Evolutionary conservation across 2,797 vertebrate species (phyloP).

Genomic region (Oreonectes daqikongensis): DNA sequence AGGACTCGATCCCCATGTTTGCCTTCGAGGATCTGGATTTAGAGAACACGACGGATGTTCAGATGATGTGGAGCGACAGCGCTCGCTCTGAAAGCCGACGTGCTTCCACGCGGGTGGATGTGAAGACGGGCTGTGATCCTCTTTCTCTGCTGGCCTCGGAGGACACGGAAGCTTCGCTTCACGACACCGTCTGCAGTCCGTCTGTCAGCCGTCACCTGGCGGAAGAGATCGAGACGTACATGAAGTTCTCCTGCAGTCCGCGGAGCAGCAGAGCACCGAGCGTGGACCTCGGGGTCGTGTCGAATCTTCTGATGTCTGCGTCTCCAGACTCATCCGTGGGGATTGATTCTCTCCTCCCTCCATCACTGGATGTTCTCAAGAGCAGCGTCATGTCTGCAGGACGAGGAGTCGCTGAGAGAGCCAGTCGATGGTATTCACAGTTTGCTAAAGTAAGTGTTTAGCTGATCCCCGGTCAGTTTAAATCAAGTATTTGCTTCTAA

Average conservation of each 20-base stretch:
- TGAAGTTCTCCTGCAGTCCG: slow-evolving; percentile 91
- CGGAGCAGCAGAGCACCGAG: slow-evolving; percentile 88
- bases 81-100: slow-evolving; percentile 27
- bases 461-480: too few species aligned
- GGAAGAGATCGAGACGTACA: slow-evolving; percentile 92
- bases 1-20: slow-evolving; percentile 90
- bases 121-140: slow-evolving; percentile 86
- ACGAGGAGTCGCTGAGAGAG: slow-evolving; percentile 93
- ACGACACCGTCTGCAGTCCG: slow-evolving; percentile 69
- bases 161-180: neutral
- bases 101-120: slow-evolving; percentile 81
- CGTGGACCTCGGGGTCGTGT: slow-evolving; percentile 74
- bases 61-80: slow-evolving; percentile 40
- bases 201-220: slow-evolving; percentile 83
- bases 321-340: slow-evolving; percentile 84
- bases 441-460: slow-evolving; percentile 74
- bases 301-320: slow-evolving; percentile 55
- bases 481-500: too few species aligned
- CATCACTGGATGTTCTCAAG: slow-evolving; percentile 87
- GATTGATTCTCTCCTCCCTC: slow-evolving; percentile 85
- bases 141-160: slow-evolving; percentile 85
- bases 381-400: slow-evolving; percentile 91
- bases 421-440: slow-evolving; percentile 92
- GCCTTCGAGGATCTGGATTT: slow-evolving; percentile 91
- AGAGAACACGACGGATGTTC: slow-evolving; percentile 61